Evolutionary conservation across 2,888 invertebrate species (phyloP).

Genomic region (Temnothorax ravouxi): DNA sequence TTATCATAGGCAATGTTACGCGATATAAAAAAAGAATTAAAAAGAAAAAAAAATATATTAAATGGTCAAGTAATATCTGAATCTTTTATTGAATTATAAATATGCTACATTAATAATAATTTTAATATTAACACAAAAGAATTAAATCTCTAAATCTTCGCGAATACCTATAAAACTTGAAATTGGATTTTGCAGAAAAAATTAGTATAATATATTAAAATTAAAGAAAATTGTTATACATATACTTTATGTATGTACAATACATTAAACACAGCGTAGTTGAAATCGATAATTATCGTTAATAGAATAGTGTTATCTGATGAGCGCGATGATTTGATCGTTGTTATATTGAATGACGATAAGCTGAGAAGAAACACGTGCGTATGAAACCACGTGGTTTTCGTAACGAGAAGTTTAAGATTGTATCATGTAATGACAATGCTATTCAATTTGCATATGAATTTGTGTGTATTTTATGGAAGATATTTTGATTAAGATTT

Average conservation of each 20-base stretch:
- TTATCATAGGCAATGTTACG: neutral
- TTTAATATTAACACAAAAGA: neutral
- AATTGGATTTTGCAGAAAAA: neutral
- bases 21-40: neutral
- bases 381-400: constrained; percentile 1
- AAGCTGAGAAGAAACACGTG: neutral
- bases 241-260: neutral
- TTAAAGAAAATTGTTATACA: neutral
- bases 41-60: neutral
- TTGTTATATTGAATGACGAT: constrained; percentile 16
- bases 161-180: neutral
- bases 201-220: constrained; percentile 1
- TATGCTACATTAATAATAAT: neutral
- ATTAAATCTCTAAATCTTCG: neutral
- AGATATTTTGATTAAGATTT: constrained; percentile 22
- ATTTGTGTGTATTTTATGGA: neutral
- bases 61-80: neutral
- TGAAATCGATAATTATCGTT: constrained; percentile 5
- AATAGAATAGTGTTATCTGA: constrained; percentile 21
- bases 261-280: neutral
- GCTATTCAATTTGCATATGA: neutral
- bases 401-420: neutral
- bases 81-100: neutral
- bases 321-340: neutral
- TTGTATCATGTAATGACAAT: neutral